Percentiles rank a stretch among this genome's conserved stretches.
Conservation (phyloP, 2,113 vertebrate species). For the Atlantisia rogersi region DNA sequence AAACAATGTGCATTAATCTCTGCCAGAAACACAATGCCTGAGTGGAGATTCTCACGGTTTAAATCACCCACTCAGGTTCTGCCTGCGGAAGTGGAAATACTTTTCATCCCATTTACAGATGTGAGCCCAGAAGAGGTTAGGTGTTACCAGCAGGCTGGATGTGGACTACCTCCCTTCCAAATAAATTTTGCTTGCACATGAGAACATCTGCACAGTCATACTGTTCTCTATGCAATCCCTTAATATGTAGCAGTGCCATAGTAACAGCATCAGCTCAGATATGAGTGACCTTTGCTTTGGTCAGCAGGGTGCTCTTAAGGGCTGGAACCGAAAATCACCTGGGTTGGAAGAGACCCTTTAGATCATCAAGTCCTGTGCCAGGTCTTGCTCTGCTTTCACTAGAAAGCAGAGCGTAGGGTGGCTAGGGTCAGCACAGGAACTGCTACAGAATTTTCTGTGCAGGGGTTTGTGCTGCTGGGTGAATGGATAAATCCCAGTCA, state of each 20-base stretch:
- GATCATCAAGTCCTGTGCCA: no score
- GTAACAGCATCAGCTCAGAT: background rate
- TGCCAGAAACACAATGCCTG: background rate
- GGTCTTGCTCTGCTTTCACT: background rate
- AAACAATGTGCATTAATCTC: background rate
- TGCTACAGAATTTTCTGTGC: background rate
- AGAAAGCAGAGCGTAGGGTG: background rate
- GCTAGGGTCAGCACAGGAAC: background rate
- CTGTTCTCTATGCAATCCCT: background rate
- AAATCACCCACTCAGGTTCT: background rate
- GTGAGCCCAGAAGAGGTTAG: background rate
- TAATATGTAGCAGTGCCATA: background rate
- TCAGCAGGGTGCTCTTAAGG: background rate
- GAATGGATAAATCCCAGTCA: background rate
- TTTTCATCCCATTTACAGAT: background rate
- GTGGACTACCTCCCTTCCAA: background rate
- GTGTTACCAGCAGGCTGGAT: background rate
- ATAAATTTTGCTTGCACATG: accelerated
- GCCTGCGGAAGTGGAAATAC: background rate
- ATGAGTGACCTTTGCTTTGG: background rate
- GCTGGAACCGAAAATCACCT: background rate
- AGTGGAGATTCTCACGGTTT: background rate
- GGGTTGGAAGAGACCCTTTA: no score
- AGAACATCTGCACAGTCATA: background rate
- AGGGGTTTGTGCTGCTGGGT: background rate